Conservation (phyloP, 2,113 vertebrate genomes). For the Etheostoma spectabile region DNA sequence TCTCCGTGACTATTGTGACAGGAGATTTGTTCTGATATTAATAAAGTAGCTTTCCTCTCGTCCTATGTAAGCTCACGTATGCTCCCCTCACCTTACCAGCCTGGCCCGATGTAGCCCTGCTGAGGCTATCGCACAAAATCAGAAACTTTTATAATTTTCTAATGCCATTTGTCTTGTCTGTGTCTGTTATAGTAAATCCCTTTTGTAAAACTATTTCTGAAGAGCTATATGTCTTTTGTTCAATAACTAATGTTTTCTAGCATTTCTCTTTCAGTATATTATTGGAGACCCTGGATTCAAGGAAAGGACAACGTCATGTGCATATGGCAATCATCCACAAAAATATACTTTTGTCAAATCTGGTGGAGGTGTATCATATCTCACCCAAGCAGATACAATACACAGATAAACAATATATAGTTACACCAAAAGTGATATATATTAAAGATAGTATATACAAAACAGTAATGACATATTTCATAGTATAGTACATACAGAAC, state of each 20-base stretch:
- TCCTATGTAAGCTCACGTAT: background rate
- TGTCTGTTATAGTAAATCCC: background rate
- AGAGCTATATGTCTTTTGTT: background rate
- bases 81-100: background rate
- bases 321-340: constrained; percentile 14
- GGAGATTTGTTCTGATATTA: background rate
- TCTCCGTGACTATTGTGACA: background rate
- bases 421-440: constrained; percentile 92
- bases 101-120: background rate
- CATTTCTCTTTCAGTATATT: background rate
- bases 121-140: background rate
- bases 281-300: background rate
- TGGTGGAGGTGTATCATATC: constrained; percentile 83
- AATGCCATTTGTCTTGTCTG: background rate
- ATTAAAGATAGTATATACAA: constrained; percentile 94
- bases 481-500: constrained; percentile 87
- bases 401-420: constrained; percentile 82
- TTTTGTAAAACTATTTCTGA: background rate
- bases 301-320: background rate
- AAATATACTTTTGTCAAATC: constrained; percentile 84
- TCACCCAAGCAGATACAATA: constrained; percentile 35
- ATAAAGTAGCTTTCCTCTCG: background rate
- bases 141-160: background rate
- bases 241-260: background rate
- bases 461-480: constrained; percentile 84